These are phyloP conservation scores for Hetaerina titia DNA, from an alignment of 2,888 invertebrate species.

Conservation along the genomic window DNA sequence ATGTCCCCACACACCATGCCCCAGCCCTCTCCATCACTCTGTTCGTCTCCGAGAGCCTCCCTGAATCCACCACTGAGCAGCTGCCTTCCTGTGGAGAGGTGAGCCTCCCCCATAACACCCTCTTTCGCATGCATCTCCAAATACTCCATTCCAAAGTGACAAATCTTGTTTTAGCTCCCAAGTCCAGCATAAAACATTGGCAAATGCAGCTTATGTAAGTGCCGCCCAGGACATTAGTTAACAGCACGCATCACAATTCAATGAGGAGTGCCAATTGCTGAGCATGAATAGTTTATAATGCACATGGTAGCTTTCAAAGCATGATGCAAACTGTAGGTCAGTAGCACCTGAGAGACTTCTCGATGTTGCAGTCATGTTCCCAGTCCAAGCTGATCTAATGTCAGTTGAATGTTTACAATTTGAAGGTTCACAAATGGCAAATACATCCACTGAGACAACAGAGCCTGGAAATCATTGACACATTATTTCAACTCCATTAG, in stretches of 20 bases:
- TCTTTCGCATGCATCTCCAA: too few species aligned
- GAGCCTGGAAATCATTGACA: conserved; percentile 51
- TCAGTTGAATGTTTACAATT: conserved; percentile 18
- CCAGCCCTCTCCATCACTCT: too few species aligned
- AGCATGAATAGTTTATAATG: not conserved
- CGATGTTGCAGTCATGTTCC: conserved; percentile 18
- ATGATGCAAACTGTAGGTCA: not conserved
- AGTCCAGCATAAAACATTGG: too few species aligned
- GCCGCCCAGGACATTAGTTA: too few species aligned
- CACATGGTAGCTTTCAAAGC: not conserved
- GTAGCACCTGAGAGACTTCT: conserved; percentile 56
- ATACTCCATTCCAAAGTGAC: too few species aligned
- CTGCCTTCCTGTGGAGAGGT: too few species aligned
- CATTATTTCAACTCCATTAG: not conserved
- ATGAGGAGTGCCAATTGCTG: not conserved
- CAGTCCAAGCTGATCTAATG: conserved; percentile 31
- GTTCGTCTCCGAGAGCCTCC: too few species aligned
- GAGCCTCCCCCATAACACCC: too few species aligned
- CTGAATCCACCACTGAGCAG: too few species aligned
- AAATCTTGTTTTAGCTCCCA: too few species aligned
- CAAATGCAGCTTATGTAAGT: too few species aligned
- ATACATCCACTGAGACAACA: conserved; percentile 40
- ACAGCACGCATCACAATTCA: not conserved
- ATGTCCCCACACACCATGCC: too few species aligned
- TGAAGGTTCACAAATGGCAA: conserved; percentile 23